Base-by-base conservation (phyloP, 1,140 invertebrate genomes). In the Probaryconus sp. region DNA sequence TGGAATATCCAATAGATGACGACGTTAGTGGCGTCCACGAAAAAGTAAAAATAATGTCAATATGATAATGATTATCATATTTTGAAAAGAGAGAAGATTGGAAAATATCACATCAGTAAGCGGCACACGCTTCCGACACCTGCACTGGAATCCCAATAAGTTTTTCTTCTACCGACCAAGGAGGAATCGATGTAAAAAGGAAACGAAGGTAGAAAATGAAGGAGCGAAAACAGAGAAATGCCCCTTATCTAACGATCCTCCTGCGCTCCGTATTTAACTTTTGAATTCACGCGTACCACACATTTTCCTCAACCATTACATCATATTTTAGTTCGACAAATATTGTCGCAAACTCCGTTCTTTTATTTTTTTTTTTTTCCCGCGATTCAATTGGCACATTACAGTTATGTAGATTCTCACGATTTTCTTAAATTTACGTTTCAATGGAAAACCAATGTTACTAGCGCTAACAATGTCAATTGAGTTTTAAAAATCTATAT, bases 61-160 rank as follows among this genome's bases (percentile, higher is more conserved):
- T 82, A 83, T 78, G 76, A 82, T 82, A 79, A 80, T 77, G 77
- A 82, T 83, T 82, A 83, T 76, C 78, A 82, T 83, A 80, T 79
- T 77, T 68, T 61, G 47, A 53, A 68, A 50, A 51, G 58, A 37
- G 31, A 51, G 48, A 53, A 76, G 26, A 71, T 65, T 71, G 55
- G 75, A 56, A 76, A 67, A 72, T 78, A 71, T 61, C 76, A 58
- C 61, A 79, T 85, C 67, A 67, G 76, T 83, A 85, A 69, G 74
- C 83, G 38, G 74, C 64, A 84, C 83, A 87, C 84, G 83, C 79
- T 76, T 75, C 63, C 76, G 72, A 75, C 79, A 79, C 75, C 78
- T 81, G 63, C 80, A 80, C 58, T 60, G 61, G 85, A 85, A 87
- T 87, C 80, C 69, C 79, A 83, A 85, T 85, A 80, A 84, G 83